phyloP scores from a whole-genome alignment of 2,113 vertebrate species.

The Ibidorhyncha struthersii region DNA sequence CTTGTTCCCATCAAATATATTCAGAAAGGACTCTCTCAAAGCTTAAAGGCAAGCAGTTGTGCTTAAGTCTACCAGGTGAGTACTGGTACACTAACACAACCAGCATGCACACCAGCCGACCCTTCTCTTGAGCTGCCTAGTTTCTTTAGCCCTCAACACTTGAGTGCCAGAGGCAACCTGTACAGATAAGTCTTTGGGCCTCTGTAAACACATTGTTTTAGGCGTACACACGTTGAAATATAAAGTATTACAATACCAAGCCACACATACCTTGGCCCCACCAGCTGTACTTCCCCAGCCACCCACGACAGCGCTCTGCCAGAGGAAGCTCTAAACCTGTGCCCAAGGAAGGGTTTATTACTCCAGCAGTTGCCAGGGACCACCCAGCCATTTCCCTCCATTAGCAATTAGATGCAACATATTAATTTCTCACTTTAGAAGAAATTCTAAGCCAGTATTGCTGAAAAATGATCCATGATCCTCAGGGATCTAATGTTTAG shows the following conservation, averaged over 20 bases:
- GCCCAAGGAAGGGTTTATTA: neutral
- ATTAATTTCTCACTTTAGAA: neutral
- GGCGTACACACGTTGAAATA: neutral
- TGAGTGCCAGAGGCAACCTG: neutral
- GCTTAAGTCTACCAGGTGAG: neutral
- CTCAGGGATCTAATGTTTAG: neutral
- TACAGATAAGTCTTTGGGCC: neutral
- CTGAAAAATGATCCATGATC: neutral
- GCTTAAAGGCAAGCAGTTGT: neutral
- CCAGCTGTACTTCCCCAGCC: neutral
- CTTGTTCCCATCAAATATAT: neutral
- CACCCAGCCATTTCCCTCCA: neutral
- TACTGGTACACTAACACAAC: neutral
- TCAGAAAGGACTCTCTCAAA: neutral
- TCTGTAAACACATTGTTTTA: neutral
- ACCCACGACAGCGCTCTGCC: neutral
- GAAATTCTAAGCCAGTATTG: neutral
- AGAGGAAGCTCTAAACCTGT: neutral
- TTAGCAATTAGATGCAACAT: neutral
- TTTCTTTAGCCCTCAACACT: neutral
- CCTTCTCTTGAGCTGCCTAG: neutral
- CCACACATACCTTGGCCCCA: fast-evolving
- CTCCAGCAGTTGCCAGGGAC: neutral
- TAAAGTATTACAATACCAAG: neutral
- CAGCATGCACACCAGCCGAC: neutral